These are phyloP conservation scores for Peromyscus leucopus DNA, from an alignment of 2,113 vertebrate genomes.

Conservation along the genomic window DNA sequence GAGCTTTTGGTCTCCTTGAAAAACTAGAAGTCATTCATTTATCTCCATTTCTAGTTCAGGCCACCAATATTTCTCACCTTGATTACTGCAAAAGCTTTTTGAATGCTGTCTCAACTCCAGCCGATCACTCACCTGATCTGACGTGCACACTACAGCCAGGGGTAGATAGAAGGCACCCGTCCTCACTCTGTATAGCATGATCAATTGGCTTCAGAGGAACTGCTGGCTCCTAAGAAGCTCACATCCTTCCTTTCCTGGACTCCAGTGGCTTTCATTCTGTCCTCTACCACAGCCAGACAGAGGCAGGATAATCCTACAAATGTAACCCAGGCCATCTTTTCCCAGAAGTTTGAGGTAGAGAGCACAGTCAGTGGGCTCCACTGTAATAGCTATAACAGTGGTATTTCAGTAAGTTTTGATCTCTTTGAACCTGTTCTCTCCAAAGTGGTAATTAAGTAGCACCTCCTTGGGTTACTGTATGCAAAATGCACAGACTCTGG, in stretches of 20 bases:
- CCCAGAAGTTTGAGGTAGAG: background rate
- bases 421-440: background rate
- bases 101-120: background rate
- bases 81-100: conserved; percentile 15
- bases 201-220: background rate
- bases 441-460: background rate
- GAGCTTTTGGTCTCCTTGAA: conserved; percentile 47
- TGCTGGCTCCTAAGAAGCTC: background rate
- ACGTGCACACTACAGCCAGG: background rate
- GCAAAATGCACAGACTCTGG: background rate
- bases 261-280: too few species aligned
- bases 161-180: background rate
- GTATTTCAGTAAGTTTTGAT: background rate
- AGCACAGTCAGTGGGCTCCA: accelerated
- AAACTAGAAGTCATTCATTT: background rate
- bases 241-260: background rate
- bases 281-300: background rate
- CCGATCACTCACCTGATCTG: background rate
- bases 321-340: accelerated
- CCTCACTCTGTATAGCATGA: background rate
- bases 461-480: background rate
- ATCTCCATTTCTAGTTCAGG: conserved; percentile 36
- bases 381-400: background rate
- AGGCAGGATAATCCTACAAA: background rate
- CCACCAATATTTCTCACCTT: conserved; percentile 18